Evolutionary conservation across 64 coral and sea anemone species (phyloP), one percentile per base, ranked within the genome.

Genomic region (Cladopsammia gracilis): DNA sequence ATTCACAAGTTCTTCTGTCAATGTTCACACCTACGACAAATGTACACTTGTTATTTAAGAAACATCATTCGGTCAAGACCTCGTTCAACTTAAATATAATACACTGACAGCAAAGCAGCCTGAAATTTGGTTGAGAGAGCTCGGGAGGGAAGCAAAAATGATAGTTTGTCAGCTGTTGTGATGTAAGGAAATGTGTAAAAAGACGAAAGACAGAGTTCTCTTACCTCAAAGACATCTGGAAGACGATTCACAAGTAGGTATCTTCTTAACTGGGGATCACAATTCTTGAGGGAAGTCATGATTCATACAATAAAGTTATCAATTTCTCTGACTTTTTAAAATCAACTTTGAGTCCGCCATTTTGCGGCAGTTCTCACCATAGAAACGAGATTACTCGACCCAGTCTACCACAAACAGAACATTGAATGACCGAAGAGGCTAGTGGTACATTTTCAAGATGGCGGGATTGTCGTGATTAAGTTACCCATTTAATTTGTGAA

Each of bases 221-320:
- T 87, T 65, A 94, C 95, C 95, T 97, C 95, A 87, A 97, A 97
- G 54, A 97, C 92, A 75, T 97, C 95, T 45, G 95, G 95, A 53
- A 97, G 60, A 20, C 92, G 91, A 67, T 97, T 91, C 25, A 12
- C 34, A 19, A 97, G 88, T 26, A 97, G 81, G 50, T 97, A 97
- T 77, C 74, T 79, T 87, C 95, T 85, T 58, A 97, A 79, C 62
- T 89, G 87, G 60, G 91, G 95, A 48, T 94, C 91, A 73, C 95
- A 97, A 80, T 93, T 93, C 75, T 93, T 97, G 26, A 97, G 72
- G 22, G 95, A 97, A 94, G 87, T 91, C 95, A 97, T 97, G 18
- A n/a, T 65, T 82, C 6, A 34, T 34, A 42, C 10, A 45, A 23
- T 83, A 42, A 48, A 83, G 34, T 66, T 48, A 53, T 7, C 25